Conservation (phyloP, 2,888 invertebrate species). For the Dynastes hyllus region DNA sequence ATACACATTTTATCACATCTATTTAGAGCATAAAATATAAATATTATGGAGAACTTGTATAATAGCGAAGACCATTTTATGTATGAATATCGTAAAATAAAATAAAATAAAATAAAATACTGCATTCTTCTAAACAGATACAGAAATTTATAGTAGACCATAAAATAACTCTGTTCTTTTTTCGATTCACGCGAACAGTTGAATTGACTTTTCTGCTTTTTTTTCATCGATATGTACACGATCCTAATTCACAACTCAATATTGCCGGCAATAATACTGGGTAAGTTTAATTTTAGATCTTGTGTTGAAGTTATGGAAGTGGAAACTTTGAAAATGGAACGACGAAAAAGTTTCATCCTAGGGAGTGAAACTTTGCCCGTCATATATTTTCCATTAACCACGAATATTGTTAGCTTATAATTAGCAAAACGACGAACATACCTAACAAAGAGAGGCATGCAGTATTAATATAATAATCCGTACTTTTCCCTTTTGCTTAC, state of each 20-base stretch:
- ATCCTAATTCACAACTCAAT: not conserved
- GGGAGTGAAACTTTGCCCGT: not conserved
- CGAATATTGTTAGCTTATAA: not conserved
- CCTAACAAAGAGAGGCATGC: not conserved
- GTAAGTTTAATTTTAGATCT: slow-evolving; percentile 2
- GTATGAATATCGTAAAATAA: slow-evolving; percentile 13
- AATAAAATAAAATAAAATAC: slow-evolving; percentile 3
- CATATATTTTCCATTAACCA: not conserved
- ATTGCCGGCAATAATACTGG: not conserved
- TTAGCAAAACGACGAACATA: not conserved
- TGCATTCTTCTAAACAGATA: not conserved
- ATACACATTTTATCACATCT: slow-evolving; percentile 18
- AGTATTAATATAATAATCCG: not conserved
- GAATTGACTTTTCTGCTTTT: not conserved
- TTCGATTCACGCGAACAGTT: not conserved
- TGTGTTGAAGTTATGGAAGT: not conserved
- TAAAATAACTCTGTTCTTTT: slow-evolving; percentile 1
- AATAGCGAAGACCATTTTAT: slow-evolving; percentile 1
- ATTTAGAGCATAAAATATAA: slow-evolving; percentile 1
- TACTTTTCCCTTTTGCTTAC: no score
- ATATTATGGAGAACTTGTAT: slow-evolving; percentile 11
- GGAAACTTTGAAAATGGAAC: not conserved
- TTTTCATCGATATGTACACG: not conserved
- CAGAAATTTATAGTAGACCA: slow-evolving; percentile 3
- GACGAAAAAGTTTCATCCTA: not conserved